Evolutionary conservation across 2,113 vertebrate species (phyloP).

Genomic region (Pheucticus melanocephalus): DNA sequence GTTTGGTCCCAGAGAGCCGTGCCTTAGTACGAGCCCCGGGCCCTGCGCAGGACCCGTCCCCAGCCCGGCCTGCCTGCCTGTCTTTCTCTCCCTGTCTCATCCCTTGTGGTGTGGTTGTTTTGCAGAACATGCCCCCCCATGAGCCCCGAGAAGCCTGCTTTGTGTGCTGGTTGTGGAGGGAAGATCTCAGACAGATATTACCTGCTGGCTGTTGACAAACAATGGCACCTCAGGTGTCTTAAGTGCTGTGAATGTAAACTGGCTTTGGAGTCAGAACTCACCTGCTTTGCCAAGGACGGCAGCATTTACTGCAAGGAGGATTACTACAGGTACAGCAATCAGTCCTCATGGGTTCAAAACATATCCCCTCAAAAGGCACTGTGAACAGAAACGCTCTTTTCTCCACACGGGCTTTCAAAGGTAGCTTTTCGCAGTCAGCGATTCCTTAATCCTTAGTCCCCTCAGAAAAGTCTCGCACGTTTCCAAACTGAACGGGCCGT

Average conservation of each 20-base stretch:
- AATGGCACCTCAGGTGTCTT: conserved; percentile 98
- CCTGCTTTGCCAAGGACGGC: conserved; percentile 99
- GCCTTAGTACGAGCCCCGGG: background rate
- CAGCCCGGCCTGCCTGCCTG: background rate
- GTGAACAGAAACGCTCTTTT: background rate
- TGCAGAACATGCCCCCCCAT: conserved; percentile 91
- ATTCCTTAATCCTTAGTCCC: background rate
- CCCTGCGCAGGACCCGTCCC: background rate
- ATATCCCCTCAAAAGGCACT: background rate
- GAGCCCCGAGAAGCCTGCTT: conserved; percentile 95
- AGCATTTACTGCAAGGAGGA: conserved; percentile 99
- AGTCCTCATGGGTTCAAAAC: background rate
- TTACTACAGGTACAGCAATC: conserved; percentile 92
- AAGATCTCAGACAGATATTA: conserved; percentile 99
- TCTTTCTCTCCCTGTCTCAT: background rate
- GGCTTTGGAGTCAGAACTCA: conserved; percentile 96
- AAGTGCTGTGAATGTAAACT: conserved; percentile 99
- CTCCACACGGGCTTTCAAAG: background rate
- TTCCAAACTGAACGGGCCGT: background rate
- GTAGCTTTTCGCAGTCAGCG: background rate
- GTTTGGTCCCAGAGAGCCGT: background rate
- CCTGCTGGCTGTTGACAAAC: conserved; percentile 98
- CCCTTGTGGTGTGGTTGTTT: conserved; percentile 53
- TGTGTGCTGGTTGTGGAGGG: conserved; percentile 96
- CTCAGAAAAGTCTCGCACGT: background rate